These are phyloP conservation scores for Leptinotarsa undecemlineata DNA, from an alignment of 1,140 invertebrate genomes.

Conservation along the genomic window DNA sequence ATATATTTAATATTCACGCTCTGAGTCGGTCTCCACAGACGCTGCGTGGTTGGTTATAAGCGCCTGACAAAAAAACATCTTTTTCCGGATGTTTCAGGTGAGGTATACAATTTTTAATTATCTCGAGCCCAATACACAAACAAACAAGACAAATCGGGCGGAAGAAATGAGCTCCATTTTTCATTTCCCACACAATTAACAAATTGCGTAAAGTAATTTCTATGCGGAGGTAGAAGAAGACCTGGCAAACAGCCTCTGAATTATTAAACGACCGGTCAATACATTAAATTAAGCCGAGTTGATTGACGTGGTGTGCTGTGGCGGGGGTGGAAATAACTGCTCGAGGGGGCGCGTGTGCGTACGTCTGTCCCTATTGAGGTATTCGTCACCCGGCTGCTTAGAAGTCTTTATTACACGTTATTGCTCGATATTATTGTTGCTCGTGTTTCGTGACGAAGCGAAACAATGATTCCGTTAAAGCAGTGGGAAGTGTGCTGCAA, in stretches of 20 bases:
- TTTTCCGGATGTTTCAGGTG: too few relatives aligned
- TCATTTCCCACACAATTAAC: not conserved
- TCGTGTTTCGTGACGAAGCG: not conserved
- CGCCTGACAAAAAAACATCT: too few relatives aligned
- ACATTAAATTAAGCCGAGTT: conserved; percentile 20
- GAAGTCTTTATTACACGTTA: conserved; percentile 12
- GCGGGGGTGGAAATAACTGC: not conserved
- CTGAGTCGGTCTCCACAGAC: too few relatives aligned
- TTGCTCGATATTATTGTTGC: not conserved
- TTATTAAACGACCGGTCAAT: conserved; percentile 5
- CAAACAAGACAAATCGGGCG: too few relatives aligned
- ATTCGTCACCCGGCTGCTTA: conserved; percentile 18
- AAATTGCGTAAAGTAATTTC: conserved; percentile 2
- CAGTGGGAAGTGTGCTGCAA: not conserved
- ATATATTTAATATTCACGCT: too few relatives aligned
- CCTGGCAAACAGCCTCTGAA: not conserved
- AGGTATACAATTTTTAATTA: too few relatives aligned
- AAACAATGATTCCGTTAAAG: not conserved
- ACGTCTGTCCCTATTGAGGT: not conserved
- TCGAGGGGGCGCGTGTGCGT: conserved; percentile 15
- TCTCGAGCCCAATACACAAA: too few relatives aligned
- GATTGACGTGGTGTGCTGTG: conserved; percentile 14
- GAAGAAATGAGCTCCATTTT: not conserved
- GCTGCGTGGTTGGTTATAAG: too few relatives aligned
- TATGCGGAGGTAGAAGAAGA: not conserved